phyloP scores from a whole-genome alignment of 2,797 vertebrate species.

The Rhabdophis nuchalis region DNA sequence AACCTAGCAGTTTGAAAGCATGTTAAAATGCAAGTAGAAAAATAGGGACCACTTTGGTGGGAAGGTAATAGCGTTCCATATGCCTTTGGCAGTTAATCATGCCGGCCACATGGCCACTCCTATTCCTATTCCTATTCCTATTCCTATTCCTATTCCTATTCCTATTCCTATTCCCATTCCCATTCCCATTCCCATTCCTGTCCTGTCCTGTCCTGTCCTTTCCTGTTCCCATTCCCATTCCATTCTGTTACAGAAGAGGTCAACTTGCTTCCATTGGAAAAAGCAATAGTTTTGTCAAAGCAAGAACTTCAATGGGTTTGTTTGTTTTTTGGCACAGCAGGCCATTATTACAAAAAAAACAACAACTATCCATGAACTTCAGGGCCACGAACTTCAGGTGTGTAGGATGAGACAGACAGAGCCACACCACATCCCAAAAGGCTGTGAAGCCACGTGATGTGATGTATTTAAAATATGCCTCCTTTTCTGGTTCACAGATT shows the following conservation, averaged over 20 bases:
- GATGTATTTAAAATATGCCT: slow-evolving; percentile 59
- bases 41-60: too few species aligned
- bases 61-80: too few species aligned
- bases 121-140: too few species aligned
- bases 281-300: slow-evolving; percentile 84
- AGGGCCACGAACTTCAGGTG: slow-evolving; percentile 80
- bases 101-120: too few species aligned
- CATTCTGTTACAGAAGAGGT: slow-evolving; percentile 48
- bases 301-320: slow-evolving; percentile 61
- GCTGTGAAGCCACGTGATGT: slow-evolving; percentile 55
- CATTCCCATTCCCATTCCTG: too few species aligned
- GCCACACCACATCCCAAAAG: slow-evolving; percentile 59
- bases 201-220: too few species aligned
- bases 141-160: too few species aligned
- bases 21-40: too few species aligned
- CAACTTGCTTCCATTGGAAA: slow-evolving; percentile 69
- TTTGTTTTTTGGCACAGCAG: slow-evolving; percentile 73
- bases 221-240: too few species aligned
- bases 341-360: slow-evolving; percentile 78
- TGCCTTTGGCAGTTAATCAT: too few species aligned
- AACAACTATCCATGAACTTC: slow-evolving; percentile 87
- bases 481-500: slow-evolving; percentile 57
- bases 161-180: too few species aligned
- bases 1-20: too few species aligned
- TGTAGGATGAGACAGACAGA: slow-evolving; percentile 61